phyloP scores from a whole-genome alignment of 2,888 invertebrate genomes.

The Tachina fera region DNA sequence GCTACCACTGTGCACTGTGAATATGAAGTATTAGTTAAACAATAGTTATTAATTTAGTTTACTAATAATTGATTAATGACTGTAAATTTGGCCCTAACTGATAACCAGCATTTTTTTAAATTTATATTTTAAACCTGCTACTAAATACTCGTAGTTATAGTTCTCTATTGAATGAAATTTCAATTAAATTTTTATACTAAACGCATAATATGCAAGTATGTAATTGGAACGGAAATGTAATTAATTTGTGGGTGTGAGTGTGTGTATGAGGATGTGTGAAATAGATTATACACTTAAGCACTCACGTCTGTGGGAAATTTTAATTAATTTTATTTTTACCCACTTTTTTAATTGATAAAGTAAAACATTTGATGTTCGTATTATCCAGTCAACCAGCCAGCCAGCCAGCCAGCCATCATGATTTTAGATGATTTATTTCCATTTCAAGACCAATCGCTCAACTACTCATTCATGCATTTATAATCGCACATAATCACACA shows the following conservation, averaged over 20 bases:
- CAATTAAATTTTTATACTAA: conserved; percentile 57
- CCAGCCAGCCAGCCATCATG: conserved; percentile 23
- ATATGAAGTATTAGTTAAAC: too few species aligned
- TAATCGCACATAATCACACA: conserved; percentile 4
- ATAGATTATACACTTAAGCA: conserved; percentile 20
- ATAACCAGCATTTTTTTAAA: not conserved
- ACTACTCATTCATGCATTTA: conserved; percentile 42
- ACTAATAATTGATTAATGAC: too few species aligned
- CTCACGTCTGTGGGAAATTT: conserved; percentile 37
- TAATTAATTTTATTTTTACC: conserved; percentile 39
- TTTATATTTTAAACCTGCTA: not conserved
- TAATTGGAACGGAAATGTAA: conserved; percentile 67
- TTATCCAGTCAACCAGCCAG: conserved; percentile 11
- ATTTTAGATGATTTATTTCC: conserved; percentile 58
- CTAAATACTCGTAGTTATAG: not conserved
- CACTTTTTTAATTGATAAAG: conserved; percentile 22
- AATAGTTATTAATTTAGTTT: too few species aligned
- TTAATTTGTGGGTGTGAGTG: conserved; percentile 28
- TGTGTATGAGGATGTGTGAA: conserved; percentile 4
- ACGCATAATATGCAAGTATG: conserved; percentile 41
- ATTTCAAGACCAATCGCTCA: conserved; percentile 56
- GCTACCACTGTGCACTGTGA: too few species aligned
- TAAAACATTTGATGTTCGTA: conserved; percentile 18
- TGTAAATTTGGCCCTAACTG: too few species aligned
- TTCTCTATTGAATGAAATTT: conserved; percentile 25